These are phyloP conservation scores for Chlorospingus semifuscus DNA, from an alignment of 2,797 vertebrate genomes.

Conservation along the genomic window DNA sequence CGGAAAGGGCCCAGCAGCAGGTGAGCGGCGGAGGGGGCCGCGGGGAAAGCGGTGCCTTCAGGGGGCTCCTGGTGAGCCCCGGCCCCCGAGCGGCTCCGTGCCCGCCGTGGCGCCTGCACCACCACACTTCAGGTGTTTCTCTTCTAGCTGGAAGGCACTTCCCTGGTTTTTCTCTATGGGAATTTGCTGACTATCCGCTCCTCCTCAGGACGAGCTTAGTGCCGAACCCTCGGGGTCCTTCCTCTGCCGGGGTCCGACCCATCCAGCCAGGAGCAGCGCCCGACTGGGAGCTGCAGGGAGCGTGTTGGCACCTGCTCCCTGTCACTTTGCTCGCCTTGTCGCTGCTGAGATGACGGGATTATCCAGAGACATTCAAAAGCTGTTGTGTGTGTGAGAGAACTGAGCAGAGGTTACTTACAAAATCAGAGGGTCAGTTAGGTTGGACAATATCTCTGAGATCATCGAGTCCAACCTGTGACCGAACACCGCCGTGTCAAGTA, in stretches of 20 bases:
- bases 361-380: fast-evolving
- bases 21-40: neutral
- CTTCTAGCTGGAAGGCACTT: neutral
- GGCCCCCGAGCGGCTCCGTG: neutral
- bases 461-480: neutral
- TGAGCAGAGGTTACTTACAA: neutral
- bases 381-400: neutral
- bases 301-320: fast-evolving
- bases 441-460: neutral
- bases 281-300: neutral
- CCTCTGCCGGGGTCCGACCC: neutral
- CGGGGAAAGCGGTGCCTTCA: fast-evolving
- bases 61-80: neutral
- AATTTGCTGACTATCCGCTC: fast-evolving
- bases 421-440: fast-evolving
- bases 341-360: neutral
- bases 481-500: fast-evolving
- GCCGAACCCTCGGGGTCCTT: no score
- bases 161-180: fast-evolving
- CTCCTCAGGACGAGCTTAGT: neutral
- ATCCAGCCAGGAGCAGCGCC: fast-evolving
- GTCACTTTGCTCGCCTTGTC: neutral
- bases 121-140: fast-evolving
- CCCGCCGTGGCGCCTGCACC: neutral
- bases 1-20: neutral